A percentile compares a stretch with the other conserved stretches of the same genome.
These are phyloP conservation scores for Apodemia zela DNA, from an alignment of 2,888 invertebrate species.

Conservation along the genomic window DNA sequence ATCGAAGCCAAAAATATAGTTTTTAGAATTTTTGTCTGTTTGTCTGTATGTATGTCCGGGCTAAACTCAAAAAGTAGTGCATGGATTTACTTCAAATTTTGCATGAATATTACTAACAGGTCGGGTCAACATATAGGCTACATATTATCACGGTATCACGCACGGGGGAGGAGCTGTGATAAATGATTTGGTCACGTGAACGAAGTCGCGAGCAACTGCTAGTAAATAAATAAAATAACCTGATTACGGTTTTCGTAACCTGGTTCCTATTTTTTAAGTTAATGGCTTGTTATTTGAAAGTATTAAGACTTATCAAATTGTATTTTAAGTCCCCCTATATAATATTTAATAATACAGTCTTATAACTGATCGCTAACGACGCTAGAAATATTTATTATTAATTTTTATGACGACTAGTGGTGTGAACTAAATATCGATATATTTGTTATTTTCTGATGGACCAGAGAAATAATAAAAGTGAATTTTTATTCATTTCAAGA, in stretches of 20 bases:
- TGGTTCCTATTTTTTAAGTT: not conserved
- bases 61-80: too few species aligned
- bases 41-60: too few species aligned
- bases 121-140: too few species aligned
- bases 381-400: conserved; percentile 44
- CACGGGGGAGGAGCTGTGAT: too few species aligned
- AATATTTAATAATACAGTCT: conserved; percentile 24
- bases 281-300: not conserved
- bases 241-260: not conserved
- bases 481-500: not conserved
- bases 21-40: too few species aligned
- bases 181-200: too few species aligned
- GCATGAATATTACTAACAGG: too few species aligned
- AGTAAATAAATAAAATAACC: too few species aligned
- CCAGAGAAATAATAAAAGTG: not conserved
- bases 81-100: too few species aligned
- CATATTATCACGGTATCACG: too few species aligned
- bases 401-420: conserved; percentile 45
- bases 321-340: not conserved
- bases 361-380: conserved; percentile 49
- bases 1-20: too few species aligned
- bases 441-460: conserved; percentile 4
- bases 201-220: too few species aligned
- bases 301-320: not conserved
- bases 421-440: conserved; percentile 30